phyloP scores from a whole-genome alignment of 2,797 vertebrate species.

The Cheirogaleus major region DNA sequence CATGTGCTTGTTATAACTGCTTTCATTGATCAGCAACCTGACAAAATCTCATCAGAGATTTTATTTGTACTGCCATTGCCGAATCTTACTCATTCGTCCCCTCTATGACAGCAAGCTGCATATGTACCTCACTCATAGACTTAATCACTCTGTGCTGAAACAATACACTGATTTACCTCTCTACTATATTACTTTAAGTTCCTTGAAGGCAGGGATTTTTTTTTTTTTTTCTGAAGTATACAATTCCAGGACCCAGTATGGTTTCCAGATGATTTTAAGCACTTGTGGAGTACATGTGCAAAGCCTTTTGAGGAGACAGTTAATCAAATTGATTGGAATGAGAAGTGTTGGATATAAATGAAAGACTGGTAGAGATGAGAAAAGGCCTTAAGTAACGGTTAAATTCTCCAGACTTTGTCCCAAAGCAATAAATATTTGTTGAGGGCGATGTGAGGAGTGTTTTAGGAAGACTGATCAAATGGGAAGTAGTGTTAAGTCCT shows the following conservation, averaged over 20 bases:
- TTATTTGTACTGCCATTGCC: background rate
- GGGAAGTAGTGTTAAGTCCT: background rate
- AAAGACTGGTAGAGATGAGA: background rate
- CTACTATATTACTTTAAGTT: conserved; percentile 5
- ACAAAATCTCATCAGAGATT: background rate
- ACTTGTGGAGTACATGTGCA: background rate
- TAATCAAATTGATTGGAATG: background rate
- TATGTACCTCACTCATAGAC: background rate
- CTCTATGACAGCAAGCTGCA: background rate
- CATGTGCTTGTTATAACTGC: background rate
- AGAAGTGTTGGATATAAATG: background rate
- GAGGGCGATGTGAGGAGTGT: background rate
- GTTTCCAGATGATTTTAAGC: background rate
- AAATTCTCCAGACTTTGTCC: background rate
- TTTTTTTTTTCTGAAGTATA: background rate
- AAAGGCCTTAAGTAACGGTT: background rate
- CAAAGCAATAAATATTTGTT: background rate
- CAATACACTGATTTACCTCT: background rate
- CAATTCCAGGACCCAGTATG: background rate
- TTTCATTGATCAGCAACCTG: background rate
- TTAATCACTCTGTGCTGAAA: background rate
- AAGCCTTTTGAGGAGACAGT: background rate
- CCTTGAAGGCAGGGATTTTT: background rate
- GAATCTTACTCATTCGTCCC: background rate
- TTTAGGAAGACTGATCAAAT: background rate